Conservation (phyloP, 1,140 invertebrate genomes). For the Aphelenchoides fujianensis region DNA sequence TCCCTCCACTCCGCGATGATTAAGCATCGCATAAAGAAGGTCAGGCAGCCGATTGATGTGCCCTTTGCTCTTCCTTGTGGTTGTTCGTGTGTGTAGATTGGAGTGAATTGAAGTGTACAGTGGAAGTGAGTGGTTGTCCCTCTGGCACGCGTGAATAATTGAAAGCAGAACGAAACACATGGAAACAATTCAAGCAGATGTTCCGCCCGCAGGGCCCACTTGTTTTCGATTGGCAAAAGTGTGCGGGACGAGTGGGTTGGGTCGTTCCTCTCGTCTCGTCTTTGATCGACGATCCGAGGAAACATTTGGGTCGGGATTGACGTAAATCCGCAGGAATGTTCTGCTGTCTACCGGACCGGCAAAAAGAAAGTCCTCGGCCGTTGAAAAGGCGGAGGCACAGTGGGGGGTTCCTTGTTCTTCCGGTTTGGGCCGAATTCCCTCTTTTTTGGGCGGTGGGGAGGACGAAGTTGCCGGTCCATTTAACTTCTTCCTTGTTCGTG, state of each 20-base stretch:
- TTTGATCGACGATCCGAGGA: not conserved
- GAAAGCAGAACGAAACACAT: not conserved
- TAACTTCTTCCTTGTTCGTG: not conserved
- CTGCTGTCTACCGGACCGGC: not conserved
- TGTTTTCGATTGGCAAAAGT: no score
- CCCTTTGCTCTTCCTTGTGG: not conserved
- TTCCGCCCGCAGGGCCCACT: not conserved
- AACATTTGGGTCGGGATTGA: not conserved
- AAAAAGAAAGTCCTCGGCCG: not conserved
- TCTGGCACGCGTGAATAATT: constrained; percentile 1
- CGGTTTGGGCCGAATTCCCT: no score
- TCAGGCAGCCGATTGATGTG: not conserved
- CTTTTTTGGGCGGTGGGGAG: no score
- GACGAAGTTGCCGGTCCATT: not conserved
- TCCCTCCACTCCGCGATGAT: not conserved
- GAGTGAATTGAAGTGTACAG: not conserved
- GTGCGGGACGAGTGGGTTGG: no score
- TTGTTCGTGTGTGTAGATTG: not conserved
- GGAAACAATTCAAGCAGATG: constrained; percentile 1
- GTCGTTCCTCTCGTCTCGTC: no score
- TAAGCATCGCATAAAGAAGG: not conserved
- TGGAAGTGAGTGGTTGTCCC: not conserved
- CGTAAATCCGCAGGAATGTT: not conserved
- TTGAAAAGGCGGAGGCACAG: no score
- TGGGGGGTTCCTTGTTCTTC: no score